Evolutionary conservation across 2,113 vertebrate genomes (phyloP).

Genomic region (Hassar affinis): DNA sequence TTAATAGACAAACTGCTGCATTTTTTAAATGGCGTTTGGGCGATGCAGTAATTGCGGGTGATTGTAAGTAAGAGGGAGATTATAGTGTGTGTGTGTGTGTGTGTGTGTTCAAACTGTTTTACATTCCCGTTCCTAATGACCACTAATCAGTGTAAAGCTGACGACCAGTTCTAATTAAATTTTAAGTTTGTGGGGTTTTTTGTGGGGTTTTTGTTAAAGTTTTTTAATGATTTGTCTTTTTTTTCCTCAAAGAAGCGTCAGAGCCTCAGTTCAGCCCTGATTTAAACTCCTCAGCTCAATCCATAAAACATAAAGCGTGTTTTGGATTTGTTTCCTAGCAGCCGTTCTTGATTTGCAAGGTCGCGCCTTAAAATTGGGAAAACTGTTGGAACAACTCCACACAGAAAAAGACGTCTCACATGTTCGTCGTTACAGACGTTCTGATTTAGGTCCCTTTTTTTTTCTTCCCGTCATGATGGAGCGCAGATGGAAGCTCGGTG

Average conservation of each 20-base stretch:
- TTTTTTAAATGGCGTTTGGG: neutral
- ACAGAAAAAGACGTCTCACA: neutral
- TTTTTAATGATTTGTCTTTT: neutral
- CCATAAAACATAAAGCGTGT: constrained; percentile 49
- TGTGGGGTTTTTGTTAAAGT: neutral
- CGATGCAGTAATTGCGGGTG: neutral
- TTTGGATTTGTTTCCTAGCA: constrained; percentile 35
- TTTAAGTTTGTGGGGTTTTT: neutral
- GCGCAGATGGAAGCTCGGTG: neutral
- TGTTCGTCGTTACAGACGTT: neutral
- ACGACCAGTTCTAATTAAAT: neutral
- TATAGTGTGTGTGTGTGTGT: neutral
- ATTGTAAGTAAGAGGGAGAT: neutral
- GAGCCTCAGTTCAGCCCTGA: neutral
- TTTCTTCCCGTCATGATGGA: neutral
- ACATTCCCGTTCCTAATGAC: neutral
- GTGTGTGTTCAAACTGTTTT: neutral
- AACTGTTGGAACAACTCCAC: neutral
- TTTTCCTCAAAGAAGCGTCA: neutral
- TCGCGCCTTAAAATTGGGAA: neutral
- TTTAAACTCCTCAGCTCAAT: constrained; percentile 29
- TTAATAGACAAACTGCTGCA: neutral
- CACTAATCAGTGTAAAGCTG: neutral
- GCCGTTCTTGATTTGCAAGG: neutral
- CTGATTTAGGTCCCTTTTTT: neutral